Evolutionary conservation across 2,888 invertebrate genomes (phyloP).

Genomic region (Drosophila seclusa): DNA sequence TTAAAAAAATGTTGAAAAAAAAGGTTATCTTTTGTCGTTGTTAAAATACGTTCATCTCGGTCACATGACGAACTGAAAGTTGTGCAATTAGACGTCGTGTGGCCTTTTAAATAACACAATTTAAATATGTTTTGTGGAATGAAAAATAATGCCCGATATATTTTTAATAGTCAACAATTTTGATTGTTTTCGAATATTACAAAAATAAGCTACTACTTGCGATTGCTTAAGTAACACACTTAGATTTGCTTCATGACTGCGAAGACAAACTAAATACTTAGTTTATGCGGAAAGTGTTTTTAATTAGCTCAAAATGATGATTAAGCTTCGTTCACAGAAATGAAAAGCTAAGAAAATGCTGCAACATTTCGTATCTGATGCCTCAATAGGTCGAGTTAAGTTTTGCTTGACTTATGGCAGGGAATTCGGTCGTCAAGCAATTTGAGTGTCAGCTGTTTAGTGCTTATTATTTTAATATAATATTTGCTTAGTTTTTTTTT

Average conservation of each 20-base stretch:
- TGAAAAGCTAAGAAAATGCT: neutral
- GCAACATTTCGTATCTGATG: neutral
- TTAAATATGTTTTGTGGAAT: neutral
- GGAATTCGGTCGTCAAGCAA: neutral
- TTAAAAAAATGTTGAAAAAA: neutral
- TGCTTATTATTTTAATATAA: neutral
- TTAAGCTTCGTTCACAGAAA: neutral
- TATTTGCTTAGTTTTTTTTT: constrained; percentile 1
- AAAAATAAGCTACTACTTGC: too few relatives aligned
- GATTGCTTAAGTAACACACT: too few relatives aligned
- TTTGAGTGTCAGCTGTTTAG: neutral
- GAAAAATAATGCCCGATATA: neutral
- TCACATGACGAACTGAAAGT: neutral
- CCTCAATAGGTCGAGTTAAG: neutral
- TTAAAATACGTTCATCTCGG: neutral
- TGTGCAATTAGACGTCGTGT: neutral
- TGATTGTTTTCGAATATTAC: neutral
- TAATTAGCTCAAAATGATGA: neutral
- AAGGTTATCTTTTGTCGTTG: neutral
- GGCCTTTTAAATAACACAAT: neutral
- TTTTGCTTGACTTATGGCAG: neutral
- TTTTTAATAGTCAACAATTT: neutral
- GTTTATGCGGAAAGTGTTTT: neutral
- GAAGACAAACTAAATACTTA: neutral
- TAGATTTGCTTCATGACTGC: neutral